A percentile compares a stretch with the other conserved stretches of the same genome.
These are phyloP conservation scores for Solenodon paradoxus DNA, from an alignment of 2,113 vertebrate genomes.

Conservation along the genomic window DNA sequence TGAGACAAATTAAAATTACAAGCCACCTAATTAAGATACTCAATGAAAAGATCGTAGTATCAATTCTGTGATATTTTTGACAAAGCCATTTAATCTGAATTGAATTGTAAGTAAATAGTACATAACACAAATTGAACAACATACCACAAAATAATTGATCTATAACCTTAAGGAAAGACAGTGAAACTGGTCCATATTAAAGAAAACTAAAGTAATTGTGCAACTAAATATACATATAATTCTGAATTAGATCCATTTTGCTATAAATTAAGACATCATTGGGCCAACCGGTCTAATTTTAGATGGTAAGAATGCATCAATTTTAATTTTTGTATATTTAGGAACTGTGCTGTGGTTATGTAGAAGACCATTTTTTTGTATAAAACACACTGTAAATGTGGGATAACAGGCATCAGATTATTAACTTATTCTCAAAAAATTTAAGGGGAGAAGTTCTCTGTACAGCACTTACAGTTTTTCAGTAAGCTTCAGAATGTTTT, in stretches of 20 bases:
- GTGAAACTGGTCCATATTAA: no score
- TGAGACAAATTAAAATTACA: neutral
- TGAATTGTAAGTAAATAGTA: neutral
- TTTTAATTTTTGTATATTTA: conserved; percentile 14
- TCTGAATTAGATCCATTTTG: neutral
- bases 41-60: neutral
- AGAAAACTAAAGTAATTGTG: neutral
- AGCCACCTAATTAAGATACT: neutral
- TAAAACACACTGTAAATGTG: neutral
- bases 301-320: neutral
- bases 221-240: neutral
- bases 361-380: neutral
- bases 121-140: neutral
- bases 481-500: neutral
- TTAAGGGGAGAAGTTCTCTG: neutral
- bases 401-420: neutral
- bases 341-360: neutral
- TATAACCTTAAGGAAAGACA: neutral
- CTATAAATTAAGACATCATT: neutral
- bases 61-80: neutral
- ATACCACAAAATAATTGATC: neutral
- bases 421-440: neutral
- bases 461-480: neutral
- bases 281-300: neutral
- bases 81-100: neutral